Evolutionary conservation across 2,797 vertebrate genomes (phyloP), one percentile per base, ranked within the genome.

Genomic region (Graptemys geographica): DNA sequence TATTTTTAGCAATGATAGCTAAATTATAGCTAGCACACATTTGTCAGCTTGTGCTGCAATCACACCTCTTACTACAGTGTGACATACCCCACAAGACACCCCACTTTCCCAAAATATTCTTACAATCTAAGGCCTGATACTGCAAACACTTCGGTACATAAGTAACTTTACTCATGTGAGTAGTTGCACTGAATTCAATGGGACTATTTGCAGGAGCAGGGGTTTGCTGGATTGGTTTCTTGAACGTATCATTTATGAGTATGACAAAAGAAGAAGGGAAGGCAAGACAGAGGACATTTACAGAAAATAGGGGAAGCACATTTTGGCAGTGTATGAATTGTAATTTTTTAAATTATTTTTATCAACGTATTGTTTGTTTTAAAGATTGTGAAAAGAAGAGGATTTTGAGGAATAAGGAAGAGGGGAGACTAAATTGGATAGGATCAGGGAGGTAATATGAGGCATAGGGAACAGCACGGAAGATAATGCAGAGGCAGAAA

Each of bases 201-300:
- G 28, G 80, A 37, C 0, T 81, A 44, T 55, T 44, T 2, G 6
- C 51, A 37, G 0, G 19, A 13, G 4, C 47, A 2, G 51, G 15
- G 47, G 5, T 37, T 69, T 69, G 33, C n/a, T 5, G 37, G n/a
- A 69, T 11, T 69, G n/a, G 65, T 69, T 81, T 82, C 57, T 88
- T 59, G 76, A 52, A 19, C 1, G 0, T 0, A 65, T 4, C n/a
- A 4, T 31, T 51, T 25, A 0, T 10, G 72, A 47, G 4, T 25
- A 0, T 11, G 72, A 47, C 7, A 44, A 69, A 81, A 79, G 44
- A 81, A 79, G 49, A 41, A 27, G 28, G 28, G 27, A 44, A 47
- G 37, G 27, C 55, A 59, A 81, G n/a, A 55, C 74, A 91, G 53
- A 11, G 28, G 44, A 18, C 49, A 91, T 89, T 37, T 74, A 84